Percentiles rank a stretch among this genome's conserved stretches.
phyloP scores from a whole-genome alignment of 2,113 vertebrate species.

The Okapia johnstoni region DNA sequence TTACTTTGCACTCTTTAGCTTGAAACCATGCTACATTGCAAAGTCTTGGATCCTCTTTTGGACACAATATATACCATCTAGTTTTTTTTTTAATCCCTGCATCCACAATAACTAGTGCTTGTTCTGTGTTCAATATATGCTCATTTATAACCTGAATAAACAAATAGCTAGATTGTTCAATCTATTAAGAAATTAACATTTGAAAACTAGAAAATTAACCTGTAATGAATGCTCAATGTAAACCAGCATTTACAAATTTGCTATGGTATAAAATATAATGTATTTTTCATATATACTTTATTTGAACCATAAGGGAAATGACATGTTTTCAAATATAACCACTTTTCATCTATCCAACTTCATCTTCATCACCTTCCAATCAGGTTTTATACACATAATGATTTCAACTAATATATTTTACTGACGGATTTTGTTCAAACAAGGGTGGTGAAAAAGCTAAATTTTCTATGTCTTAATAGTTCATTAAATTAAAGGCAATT shows the following conservation, averaged over 20 bases:
- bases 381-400: not conserved
- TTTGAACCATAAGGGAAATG: not conserved
- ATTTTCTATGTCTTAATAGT: not conserved
- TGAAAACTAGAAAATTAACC: not conserved
- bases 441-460: not conserved
- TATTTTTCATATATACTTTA: not conserved
- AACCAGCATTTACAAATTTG: not conserved
- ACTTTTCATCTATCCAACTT: not conserved
- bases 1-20: not conserved
- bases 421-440: not conserved
- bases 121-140: not conserved
- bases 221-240: not conserved
- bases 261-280: not conserved
- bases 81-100: not conserved
- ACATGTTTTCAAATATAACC: not conserved
- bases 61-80: not conserved
- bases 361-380: not conserved
- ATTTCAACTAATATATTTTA: not conserved
- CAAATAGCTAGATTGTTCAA: not conserved
- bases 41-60: not conserved
- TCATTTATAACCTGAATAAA: not conserved
- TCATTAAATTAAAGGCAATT: not conserved
- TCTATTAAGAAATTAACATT: not conserved
- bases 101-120: not conserved
- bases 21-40: not conserved